Evolutionary conservation across 2,888 invertebrate genomes (phyloP).

Genomic region (Hemithea aestivaria): DNA sequence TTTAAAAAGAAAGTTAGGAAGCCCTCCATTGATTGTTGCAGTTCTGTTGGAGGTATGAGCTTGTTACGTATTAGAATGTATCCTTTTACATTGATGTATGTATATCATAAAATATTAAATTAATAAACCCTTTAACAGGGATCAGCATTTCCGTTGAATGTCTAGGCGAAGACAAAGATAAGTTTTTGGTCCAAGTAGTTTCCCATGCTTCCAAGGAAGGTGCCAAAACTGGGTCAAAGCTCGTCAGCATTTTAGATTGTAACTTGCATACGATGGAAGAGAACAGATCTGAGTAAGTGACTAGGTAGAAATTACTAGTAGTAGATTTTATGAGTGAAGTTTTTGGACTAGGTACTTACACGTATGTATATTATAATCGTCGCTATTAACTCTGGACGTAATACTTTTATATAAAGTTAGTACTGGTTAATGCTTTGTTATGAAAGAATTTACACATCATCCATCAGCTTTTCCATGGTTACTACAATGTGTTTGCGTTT

Average conservation of each 20-base stretch:
- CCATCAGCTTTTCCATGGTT: no score
- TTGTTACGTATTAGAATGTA: no score
- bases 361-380: no score
- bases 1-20: slow-evolving; percentile 51
- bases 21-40: slow-evolving; percentile 68
- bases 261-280: slow-evolving; percentile 83
- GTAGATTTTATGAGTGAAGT: no score
- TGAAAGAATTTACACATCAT: no score
- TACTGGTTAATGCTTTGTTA: no score
- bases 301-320: no score
- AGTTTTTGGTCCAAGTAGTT: slow-evolving; percentile 80
- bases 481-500: no score
- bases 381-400: no score
- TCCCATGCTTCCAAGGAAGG: slow-evolving; percentile 79
- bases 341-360: no score
- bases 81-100: neutral
- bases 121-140: slow-evolving; percentile 35
- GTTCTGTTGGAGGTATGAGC: slow-evolving; percentile 62
- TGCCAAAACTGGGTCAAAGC: slow-evolving; percentile 77
- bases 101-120: neutral
- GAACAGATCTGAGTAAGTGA: slow-evolving; percentile 76
- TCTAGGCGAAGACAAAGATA: slow-evolving; percentile 66
- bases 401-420: no score
- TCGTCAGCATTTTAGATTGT: slow-evolving; percentile 79
- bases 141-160: slow-evolving; percentile 66